Conservation (phyloP, 2,797 vertebrate species). For the Anniella stebbinsi region DNA sequence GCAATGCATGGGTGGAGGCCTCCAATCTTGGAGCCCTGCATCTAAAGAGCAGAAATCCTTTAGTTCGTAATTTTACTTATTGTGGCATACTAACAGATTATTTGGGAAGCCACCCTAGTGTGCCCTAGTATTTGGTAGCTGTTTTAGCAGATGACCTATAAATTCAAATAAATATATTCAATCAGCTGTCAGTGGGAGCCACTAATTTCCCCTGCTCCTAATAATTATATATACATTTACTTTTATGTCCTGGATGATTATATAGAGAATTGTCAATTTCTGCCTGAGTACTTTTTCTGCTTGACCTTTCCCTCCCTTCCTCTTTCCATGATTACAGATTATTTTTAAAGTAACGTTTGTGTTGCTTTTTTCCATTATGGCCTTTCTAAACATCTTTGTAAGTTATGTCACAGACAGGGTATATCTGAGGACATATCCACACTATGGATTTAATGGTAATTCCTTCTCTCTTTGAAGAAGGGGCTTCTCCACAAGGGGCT, state of each 20-base stretch:
- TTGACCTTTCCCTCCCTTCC: background rate
- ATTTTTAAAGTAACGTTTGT: background rate
- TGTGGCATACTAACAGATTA: background rate
- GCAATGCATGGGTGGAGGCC: too few species aligned
- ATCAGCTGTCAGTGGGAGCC: background rate
- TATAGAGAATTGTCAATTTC: slow-evolving; percentile 19
- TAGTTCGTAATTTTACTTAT: background rate
- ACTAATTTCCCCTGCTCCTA: too few species aligned
- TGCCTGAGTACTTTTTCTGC: background rate
- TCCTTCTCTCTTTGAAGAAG: background rate
- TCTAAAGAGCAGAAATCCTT: too few species aligned
- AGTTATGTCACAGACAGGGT: background rate
- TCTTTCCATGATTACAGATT: background rate
- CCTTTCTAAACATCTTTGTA: background rate
- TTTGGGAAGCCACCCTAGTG: background rate
- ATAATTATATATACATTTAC: background rate
- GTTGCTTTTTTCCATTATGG: background rate
- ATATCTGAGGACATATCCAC: background rate
- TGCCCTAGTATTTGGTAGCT: background rate
- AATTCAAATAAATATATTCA: background rate
- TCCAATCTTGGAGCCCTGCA: too few species aligned
- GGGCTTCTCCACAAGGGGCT: too few species aligned
- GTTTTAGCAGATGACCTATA: background rate
- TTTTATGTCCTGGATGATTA: background rate
- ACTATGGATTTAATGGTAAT: background rate